phyloP scores from a whole-genome alignment of 2,113 vertebrate genomes.

The Sander lucioperca region DNA sequence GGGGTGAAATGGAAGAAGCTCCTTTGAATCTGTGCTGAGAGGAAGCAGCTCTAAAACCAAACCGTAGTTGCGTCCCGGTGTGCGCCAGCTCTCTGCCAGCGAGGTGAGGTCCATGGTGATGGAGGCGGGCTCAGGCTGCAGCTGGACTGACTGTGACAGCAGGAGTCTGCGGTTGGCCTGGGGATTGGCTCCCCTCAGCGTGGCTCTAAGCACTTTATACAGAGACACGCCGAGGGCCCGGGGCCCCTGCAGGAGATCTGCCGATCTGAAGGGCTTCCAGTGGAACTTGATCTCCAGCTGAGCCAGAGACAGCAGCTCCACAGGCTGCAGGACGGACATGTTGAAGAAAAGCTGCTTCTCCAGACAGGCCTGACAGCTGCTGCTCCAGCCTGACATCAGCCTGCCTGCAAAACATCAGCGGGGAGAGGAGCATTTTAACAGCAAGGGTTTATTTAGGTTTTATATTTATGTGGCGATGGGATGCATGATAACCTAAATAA shows the following conservation, averaged over 20 bases:
- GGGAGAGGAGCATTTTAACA: conserved; percentile 5
- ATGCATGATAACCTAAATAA: background rate
- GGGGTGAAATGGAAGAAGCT: conserved; percentile 36
- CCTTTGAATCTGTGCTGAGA: background rate
- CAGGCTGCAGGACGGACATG: conserved; percentile 87
- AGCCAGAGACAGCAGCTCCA: conserved; percentile 87
- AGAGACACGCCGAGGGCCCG: conserved; percentile 83
- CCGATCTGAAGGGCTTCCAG: conserved; percentile 63
- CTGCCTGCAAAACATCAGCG: conserved; percentile 58
- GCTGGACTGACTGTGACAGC: conserved; percentile 81
- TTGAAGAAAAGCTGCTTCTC: conserved; percentile 91
- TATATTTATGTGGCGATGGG: background rate
- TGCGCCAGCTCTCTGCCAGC: conserved; percentile 76
- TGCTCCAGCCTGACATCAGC: conserved; percentile 62
- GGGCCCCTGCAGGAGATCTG: conserved; percentile 33
- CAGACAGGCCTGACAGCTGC: conserved; percentile 75
- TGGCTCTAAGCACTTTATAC: conserved; percentile 61
- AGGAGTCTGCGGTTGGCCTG: conserved; percentile 75
- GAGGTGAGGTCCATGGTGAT: conserved; percentile 86
- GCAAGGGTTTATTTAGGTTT: background rate
- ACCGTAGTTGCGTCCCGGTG: conserved; percentile 73
- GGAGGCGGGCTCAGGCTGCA: conserved; percentile 70
- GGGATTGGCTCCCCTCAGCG: conserved; percentile 65
- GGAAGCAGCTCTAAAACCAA: conserved; percentile 84
- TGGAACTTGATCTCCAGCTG: conserved; percentile 89